Percentiles rank a stretch among this genome's conserved stretches.
phyloP scores from a whole-genome alignment of 2,797 vertebrate species.

The Triplophysa bombifrons region DNA sequence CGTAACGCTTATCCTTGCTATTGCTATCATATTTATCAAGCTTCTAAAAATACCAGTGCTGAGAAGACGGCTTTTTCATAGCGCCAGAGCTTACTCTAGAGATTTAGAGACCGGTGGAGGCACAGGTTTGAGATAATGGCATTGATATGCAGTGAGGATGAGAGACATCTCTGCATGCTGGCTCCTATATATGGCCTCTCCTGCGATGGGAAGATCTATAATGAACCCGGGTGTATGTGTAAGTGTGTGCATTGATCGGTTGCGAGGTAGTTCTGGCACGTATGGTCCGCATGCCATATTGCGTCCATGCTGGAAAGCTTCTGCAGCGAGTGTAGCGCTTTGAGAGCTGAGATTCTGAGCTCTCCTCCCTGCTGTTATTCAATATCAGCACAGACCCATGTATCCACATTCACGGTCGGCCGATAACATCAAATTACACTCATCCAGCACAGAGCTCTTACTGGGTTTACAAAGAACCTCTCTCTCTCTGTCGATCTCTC shows the following conservation, averaged over 20 bases:
- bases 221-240: slow-evolving; percentile 21
- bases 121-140: slow-evolving; percentile 36
- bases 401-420: slow-evolving; percentile 51
- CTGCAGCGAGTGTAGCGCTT: slow-evolving; percentile 42
- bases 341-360: slow-evolving; percentile 48
- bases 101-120: slow-evolving; percentile 8
- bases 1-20: slow-evolving; percentile 8
- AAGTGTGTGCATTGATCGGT: slow-evolving; percentile 26
- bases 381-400: slow-evolving; percentile 49
- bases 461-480: slow-evolving; percentile 44
- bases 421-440: slow-evolving; percentile 59
- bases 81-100: slow-evolving; percentile 34
- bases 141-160: slow-evolving; percentile 29
- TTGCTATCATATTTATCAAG: slow-evolving; percentile 48
- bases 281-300: slow-evolving; percentile 45
- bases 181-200: slow-evolving; percentile 11
- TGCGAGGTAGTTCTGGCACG: slow-evolving; percentile 39
- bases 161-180: slow-evolving; percentile 19
- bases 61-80: slow-evolving; percentile 48
- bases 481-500: slow-evolving; percentile 18
- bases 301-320: slow-evolving; percentile 48
- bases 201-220: slow-evolving; percentile 36
- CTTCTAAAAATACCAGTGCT: slow-evolving; percentile 55
- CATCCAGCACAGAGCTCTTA: slow-evolving; percentile 48
- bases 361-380: slow-evolving; percentile 50